Conservation (phyloP, 2,113 vertebrate species). For the Pelobates fuscus region DNA sequence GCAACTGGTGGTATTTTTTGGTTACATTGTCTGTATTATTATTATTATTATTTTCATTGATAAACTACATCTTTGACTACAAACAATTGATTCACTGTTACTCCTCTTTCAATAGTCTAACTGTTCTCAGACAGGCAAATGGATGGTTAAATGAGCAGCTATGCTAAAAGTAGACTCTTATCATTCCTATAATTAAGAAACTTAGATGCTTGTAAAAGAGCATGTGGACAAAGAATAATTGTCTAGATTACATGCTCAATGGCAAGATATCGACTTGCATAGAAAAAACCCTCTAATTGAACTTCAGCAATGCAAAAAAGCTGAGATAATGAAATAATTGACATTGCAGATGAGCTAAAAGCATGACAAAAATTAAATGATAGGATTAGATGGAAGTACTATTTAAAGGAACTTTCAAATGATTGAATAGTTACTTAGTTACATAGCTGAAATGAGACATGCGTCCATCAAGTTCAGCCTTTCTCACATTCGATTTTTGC, state of each 20-base stretch:
- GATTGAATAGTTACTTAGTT: too few relatives aligned
- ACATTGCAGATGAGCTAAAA: conserved; percentile 25
- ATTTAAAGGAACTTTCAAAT: conserved; percentile 2
- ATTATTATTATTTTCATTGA: too few relatives aligned
- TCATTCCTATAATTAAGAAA: conserved; percentile 6
- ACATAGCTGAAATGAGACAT: too few relatives aligned
- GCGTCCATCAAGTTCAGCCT: too few relatives aligned
- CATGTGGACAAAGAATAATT: conserved; percentile 1
- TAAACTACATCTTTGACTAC: too few relatives aligned
- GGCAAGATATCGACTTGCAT: conserved; percentile 11
- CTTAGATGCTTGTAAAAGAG: conserved; percentile 1
- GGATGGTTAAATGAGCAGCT: not conserved
- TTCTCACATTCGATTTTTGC: too few relatives aligned
- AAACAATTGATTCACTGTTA: too few relatives aligned
- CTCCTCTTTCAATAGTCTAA: too few relatives aligned
- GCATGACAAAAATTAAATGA: conserved; percentile 3
- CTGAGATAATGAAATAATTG: conserved; percentile 27
- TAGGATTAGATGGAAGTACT: not conserved
- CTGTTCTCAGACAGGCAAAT: not conserved
- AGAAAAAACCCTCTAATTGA: conserved; percentile 20
- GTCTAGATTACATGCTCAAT: conserved; percentile 22
- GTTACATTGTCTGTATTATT: too few relatives aligned
- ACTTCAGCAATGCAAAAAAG: conserved; percentile 25
- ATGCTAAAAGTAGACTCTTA: not conserved
- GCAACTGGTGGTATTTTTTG: too few relatives aligned